Conservation (phyloP, 2,888 invertebrate genomes). For the Baronia brevicornis region DNA sequence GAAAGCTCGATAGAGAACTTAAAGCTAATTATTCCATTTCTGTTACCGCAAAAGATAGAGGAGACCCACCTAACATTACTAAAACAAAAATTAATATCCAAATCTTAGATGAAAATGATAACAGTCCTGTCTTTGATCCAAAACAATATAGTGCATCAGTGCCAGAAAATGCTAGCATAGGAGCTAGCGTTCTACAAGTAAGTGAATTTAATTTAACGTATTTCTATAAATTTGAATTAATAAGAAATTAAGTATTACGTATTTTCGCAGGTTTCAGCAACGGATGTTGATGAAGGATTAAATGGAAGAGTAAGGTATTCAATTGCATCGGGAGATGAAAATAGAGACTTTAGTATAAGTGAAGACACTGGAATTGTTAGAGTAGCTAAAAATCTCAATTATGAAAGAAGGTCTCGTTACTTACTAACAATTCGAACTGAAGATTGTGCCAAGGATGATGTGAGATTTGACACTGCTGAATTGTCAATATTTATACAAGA, state of each 20-base stretch:
- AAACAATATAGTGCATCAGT: constrained; percentile 93
- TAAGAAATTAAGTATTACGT: not conserved
- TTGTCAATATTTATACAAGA: constrained; percentile 90
- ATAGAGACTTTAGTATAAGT: constrained; percentile 92
- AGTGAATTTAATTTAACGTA: constrained; percentile 21
- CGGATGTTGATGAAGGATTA: constrained; percentile 89
- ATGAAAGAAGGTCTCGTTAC: constrained; percentile 91
- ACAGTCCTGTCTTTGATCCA: constrained; percentile 91
- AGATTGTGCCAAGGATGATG: constrained; percentile 86
- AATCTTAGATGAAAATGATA: constrained; percentile 92
- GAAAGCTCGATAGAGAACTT: constrained; percentile 89
- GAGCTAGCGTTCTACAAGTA: constrained; percentile 91
- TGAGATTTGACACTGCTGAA: constrained; percentile 84
- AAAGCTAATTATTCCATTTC: constrained; percentile 83
- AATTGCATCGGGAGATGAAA: constrained; percentile 91
- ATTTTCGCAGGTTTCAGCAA: constrained; percentile 84
- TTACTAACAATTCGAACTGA: constrained; percentile 89
- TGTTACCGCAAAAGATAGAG: constrained; percentile 91
- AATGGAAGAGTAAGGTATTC: constrained; percentile 95
- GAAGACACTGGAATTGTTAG: constrained; percentile 94
- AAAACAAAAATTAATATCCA: constrained; percentile 81
- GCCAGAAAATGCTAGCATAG: constrained; percentile 95
- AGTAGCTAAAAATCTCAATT: constrained; percentile 95
- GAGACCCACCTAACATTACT: constrained; percentile 85
- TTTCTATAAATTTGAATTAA: not conserved